phyloP scores from a whole-genome alignment of 1,140 invertebrate species.

The Drosophila sp. region DNA sequence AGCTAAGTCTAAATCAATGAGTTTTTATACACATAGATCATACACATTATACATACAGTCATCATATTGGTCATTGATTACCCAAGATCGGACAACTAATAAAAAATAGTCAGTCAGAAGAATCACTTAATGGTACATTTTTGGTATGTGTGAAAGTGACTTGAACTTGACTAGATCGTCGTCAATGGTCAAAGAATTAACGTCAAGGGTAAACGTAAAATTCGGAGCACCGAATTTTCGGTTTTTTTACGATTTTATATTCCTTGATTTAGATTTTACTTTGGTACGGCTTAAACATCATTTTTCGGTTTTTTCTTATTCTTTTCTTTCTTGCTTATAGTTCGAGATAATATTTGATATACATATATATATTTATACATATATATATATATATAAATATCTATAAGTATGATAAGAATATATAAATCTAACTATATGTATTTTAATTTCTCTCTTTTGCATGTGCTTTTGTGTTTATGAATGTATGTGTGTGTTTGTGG shows the following conservation, averaged over 20 bases:
- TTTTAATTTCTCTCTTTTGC: conserved; percentile 29
- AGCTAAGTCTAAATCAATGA: no score
- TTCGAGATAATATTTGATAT: conserved; percentile 31
- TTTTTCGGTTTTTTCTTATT: not conserved
- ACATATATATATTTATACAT: conserved; percentile 20
- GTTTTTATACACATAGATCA: no score
- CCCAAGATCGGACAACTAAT: no score
- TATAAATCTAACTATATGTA: conserved; percentile 24
- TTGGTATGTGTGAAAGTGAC: not conserved
- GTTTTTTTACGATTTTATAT: not conserved
- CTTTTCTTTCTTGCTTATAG: not conserved
- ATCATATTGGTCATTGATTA: no score
- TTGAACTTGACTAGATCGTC: not conserved
- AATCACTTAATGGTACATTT: not conserved
- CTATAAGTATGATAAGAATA: conserved; percentile 21
- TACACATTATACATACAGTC: no score
- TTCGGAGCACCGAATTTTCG: not conserved
- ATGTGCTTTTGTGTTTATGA: conserved; percentile 28
- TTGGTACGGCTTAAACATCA: conserved; percentile 11
- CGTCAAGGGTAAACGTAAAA: not conserved
- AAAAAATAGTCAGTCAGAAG: no score
- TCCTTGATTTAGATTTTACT: not conserved
- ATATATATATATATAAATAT: conserved; percentile 23
- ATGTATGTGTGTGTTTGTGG: conserved; percentile 9
- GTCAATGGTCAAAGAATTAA: not conserved